These are phyloP conservation scores for Embiotoca jacksoni DNA, from an alignment of 2,113 vertebrate species.

Conservation along the genomic window DNA sequence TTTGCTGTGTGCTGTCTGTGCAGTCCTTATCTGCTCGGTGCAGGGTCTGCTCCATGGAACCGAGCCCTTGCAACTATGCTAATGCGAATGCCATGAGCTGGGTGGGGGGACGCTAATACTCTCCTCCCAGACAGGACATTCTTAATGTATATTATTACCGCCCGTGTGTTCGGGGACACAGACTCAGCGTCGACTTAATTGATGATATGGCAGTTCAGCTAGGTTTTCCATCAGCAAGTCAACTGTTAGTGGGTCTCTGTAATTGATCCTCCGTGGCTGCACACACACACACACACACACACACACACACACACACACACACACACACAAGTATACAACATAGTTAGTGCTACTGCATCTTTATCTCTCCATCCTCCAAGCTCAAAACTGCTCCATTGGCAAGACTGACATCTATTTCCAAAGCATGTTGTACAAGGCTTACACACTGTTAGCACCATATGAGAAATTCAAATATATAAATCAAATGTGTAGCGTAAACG, in stretches of 20 bases:
- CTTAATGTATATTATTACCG: conserved; percentile 75
- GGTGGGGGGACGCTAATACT: conserved; percentile 68
- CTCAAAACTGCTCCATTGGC: neutral
- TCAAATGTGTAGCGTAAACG: no score
- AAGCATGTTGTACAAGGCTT: neutral
- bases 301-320: neutral
- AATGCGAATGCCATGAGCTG: conserved; percentile 65
- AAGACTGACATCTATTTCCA: neutral
- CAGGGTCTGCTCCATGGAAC: conserved; percentile 71
- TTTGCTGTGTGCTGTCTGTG: conserved; percentile 47
- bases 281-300: conserved; percentile 2
- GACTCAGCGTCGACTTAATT: conserved; percentile 56
- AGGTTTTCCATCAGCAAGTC: conserved; percentile 17
- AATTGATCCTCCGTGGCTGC: conserved; percentile 18
- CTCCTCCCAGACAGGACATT: conserved; percentile 59
- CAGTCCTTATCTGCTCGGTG: conserved; percentile 79
- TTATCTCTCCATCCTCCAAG: neutral
- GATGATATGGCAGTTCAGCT: conserved; percentile 60
- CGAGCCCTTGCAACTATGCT: conserved; percentile 66
- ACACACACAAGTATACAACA: neutral
- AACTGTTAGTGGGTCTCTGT: conserved; percentile 29
- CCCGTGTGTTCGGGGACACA: conserved; percentile 56
- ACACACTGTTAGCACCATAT: neutral
- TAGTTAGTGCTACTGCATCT: neutral
- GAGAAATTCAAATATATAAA: no score